Evolutionary conservation across 2,113 vertebrate species (phyloP), one percentile per base, ranked within the genome.

Genomic region (Phycodurus eques): DNA sequence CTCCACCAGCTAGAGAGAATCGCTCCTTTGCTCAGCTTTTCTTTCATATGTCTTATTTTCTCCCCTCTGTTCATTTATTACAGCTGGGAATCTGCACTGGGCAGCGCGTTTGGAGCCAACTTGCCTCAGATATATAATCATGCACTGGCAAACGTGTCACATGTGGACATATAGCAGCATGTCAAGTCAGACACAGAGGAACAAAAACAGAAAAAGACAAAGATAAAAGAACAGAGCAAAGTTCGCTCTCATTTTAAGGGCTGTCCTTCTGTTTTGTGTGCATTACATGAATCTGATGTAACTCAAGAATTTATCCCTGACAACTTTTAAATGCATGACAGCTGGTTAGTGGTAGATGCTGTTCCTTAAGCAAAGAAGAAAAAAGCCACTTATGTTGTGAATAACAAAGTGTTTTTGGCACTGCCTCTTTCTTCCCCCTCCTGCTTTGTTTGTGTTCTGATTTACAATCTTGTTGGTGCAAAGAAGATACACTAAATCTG

Each of bases 21-120:
- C 89, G 89, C 83, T 87, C 83, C 90, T 90, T 89, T 91, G 89
- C 91, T 92, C 89, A 89, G 88, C 90, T 90, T 89, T 91, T 89
- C 89, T 89, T 91, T 91, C 89, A 90, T 88, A 92, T 89, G 90
- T 92, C 92, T 92, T 88, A 88, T 88, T 89, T 91, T 90, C 80
- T 83, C 84, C 85, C 82, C 85, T 84, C 83, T 85, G 88, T 90
- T 90, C 89, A 88, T 91, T 92, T 90, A 88, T 91, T 92, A 92
- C 89, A 85, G 86, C 89, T 86, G 71, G 74, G 84, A 91, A 92
- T 92, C 85, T 92, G 91, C 91, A 92, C 88, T 88, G 89, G 89
- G 79, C 88, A 92, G 91, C 87, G 87, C 20, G 83, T 92, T 93
- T 91, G 83, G 88, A 89, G 91, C 90, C 91, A 92, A 90, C 78